phyloP scores from a whole-genome alignment of 2,797 vertebrate genomes.

The Enteromius treurensis region DNA sequence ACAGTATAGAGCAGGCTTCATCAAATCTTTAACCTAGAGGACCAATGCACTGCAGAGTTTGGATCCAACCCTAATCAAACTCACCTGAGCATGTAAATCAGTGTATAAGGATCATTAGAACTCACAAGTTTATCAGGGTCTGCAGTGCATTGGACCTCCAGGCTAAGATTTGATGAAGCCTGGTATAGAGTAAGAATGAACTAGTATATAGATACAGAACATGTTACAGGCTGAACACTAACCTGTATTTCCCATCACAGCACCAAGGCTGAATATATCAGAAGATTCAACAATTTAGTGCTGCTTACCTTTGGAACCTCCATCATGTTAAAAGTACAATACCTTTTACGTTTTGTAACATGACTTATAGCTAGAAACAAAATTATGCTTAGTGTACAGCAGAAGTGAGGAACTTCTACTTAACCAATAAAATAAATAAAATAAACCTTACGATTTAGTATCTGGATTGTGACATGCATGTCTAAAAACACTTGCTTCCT shows the following conservation, averaged over 20 bases:
- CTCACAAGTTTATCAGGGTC: too few relatives aligned
- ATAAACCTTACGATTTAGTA: background rate
- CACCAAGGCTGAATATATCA: background rate
- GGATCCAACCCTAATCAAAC: too few relatives aligned
- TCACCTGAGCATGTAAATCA: too few relatives aligned
- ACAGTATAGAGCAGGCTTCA: background rate
- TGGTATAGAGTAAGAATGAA: background rate
- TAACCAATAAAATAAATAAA: background rate
- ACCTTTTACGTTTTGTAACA: background rate
- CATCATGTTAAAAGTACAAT: background rate
- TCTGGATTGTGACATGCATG: background rate
- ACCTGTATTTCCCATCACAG: background rate
- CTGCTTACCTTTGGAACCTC: background rate
- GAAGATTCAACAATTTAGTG: background rate
- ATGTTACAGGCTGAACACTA: background rate
- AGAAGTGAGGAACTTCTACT: background rate
- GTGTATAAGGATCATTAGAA: too few relatives aligned
- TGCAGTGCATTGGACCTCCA: too few relatives aligned
- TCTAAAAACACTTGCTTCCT: constrained; percentile 2
- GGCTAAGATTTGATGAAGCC: too few relatives aligned
- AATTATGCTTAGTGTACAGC: background rate
- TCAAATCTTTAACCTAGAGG: too few relatives aligned
- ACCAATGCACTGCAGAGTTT: too few relatives aligned
- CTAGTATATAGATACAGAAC: background rate
- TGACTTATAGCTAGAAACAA: background rate